Evolutionary conservation across 2,113 vertebrate genomes (phyloP), one percentile per base, ranked within the genome.

Genomic region (Epinephelus lanceolatus): DNA sequence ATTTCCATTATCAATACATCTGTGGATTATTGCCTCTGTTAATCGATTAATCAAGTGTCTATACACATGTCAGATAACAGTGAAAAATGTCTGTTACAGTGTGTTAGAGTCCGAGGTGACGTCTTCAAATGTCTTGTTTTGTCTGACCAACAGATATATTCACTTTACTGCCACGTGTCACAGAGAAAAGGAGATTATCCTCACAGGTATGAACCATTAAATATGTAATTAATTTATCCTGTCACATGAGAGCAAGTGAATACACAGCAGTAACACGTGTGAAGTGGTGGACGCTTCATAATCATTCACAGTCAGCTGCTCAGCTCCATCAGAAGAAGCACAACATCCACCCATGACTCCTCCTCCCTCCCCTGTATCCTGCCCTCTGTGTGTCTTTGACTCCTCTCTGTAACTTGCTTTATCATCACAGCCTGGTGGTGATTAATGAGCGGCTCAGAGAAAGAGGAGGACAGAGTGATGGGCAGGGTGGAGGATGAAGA

Each of bases 401-500:
- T 78, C 53, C 15, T 69, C 49, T 1, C 55, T 12, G 30, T 55
- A 21, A 30, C 75, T 47, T 18, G 6, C n/a, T 75, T 56, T 73
- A 71, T 83, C 86, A 78, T 25, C 68, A 53, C 19, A 45, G 70
- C 14, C n/a, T 25, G 19, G 45, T 23, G 18, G 40, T 88, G 74
- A 74, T 89, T 80, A 85, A 86, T 86, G 63, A 80, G 55, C 55
- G 27, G 61, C 25, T 1, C 3, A 17, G 42, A 83, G 68, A 80
- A 6, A 60, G 19, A 27, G 74, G n/a, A 47, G 4, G n/a, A 65
- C 51, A 47, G 18, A 4, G 59, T 57, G 55, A 71, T 37, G 45
- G 37, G 30, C 42, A 23, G 55, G 21, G 23, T 51, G 23, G 27
- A 47, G 33, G 33, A 55, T 56, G 59, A 56, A 25, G 49, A 40